Percentiles rank a stretch among this genome's conserved stretches.
Evolutionary conservation across 2,797 vertebrate species (phyloP).

Genomic region (Muscicapa striata): DNA sequence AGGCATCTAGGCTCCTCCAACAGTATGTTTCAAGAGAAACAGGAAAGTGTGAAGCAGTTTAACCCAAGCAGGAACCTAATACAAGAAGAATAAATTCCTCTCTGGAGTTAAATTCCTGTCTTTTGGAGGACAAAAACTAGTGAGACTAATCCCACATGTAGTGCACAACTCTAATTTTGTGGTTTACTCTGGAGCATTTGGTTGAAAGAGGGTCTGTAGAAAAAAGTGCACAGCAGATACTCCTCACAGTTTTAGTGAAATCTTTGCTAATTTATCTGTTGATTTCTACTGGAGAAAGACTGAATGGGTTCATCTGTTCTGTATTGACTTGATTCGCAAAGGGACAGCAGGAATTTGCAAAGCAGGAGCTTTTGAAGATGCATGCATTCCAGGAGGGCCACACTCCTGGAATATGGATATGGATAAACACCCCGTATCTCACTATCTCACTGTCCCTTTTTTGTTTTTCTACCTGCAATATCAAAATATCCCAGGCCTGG

Average conservation of each 20-base stretch:
- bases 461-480: neutral
- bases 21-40: neutral
- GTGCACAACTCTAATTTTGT: neutral
- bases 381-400: neutral
- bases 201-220: neutral
- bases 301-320: fast-evolving
- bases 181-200: neutral
- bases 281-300: neutral
- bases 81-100: neutral
- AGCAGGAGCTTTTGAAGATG: neutral
- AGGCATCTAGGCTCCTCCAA: neutral
- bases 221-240: neutral
- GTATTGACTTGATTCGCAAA: neutral
- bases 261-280: neutral
- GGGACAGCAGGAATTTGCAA: neutral
- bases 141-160: neutral
- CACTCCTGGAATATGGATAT: neutral
- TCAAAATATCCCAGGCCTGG: neutral
- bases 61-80: neutral
- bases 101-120: neutral
- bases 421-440: neutral
- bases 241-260: neutral
- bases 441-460: neutral
- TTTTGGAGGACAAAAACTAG: neutral
- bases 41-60: neutral